Percentiles rank a stretch among this genome's conserved stretches.
These are phyloP conservation scores for Rhinella marina DNA, from an alignment of 2,797 vertebrate species.

Conservation along the genomic window DNA sequence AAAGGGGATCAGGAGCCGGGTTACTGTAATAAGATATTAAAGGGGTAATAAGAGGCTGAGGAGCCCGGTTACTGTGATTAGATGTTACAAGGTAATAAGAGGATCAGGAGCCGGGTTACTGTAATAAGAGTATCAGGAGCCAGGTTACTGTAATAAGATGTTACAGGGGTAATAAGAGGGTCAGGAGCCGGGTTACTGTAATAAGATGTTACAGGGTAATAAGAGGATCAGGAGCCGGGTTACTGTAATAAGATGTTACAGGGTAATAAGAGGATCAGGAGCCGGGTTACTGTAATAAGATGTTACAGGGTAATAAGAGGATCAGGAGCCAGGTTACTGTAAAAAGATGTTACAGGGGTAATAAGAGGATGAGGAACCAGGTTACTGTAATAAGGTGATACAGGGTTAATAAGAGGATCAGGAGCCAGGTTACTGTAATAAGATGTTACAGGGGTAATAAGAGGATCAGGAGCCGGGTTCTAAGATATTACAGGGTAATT, in stretches of 20 bases:
- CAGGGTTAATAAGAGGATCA: not conserved
- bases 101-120: constrained; percentile 12
- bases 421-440: not conserved
- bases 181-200: constrained; percentile 21
- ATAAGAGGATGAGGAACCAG: constrained; percentile 14
- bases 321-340: constrained; percentile 12
- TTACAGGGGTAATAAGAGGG: not conserved
- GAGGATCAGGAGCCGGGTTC: not conserved
- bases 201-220: not conserved
- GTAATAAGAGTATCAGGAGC: constrained; percentile 17
- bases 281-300: constrained; percentile 29
- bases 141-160: constrained; percentile 18
- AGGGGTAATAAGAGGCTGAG: not conserved
- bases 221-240: not conserved
- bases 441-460: not conserved
- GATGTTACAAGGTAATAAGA: not conserved
- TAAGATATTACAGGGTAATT: not conserved
- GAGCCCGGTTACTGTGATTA: not conserved
- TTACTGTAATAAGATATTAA: not conserved
- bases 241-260: constrained; percentile 21
- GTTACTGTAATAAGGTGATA: constrained; percentile 1
- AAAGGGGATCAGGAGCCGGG: constrained; percentile 15
- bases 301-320: not conserved
- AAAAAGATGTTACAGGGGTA: not conserved
- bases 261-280: constrained; percentile 16